These are phyloP conservation scores for Actinernus sp. DNA, from an alignment of 92 coral and sea anemone species.

Conservation along the genomic window DNA sequence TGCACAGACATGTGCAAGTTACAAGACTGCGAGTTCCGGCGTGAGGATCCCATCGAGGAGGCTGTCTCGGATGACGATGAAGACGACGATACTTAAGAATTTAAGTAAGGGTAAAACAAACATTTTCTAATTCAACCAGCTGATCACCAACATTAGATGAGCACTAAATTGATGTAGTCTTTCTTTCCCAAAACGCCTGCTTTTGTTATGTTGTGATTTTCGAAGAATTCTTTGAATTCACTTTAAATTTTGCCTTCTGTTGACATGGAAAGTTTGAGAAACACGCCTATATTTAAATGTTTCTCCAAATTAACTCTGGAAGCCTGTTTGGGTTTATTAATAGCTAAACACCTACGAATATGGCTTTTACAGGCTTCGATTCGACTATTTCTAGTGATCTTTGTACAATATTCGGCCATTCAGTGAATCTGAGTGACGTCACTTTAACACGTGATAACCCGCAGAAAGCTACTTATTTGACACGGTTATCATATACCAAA, in stretches of 20 bases:
- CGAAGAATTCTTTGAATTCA: too few relatives aligned
- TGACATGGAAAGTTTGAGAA: neutral
- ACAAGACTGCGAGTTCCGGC: conserved; percentile 26
- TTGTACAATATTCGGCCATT: too few relatives aligned
- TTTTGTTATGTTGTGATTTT: too few relatives aligned
- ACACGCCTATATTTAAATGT: too few relatives aligned
- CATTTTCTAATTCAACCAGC: neutral
- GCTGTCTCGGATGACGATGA: neutral
- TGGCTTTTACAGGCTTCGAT: too few relatives aligned
- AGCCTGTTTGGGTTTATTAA: too few relatives aligned
- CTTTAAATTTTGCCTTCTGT: neutral
- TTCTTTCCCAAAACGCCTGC: too few relatives aligned
- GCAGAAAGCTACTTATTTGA: conserved; percentile 6
- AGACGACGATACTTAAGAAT: neutral
- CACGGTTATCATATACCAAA: conserved; percentile 18
- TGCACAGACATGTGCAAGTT: conserved; percentile 46
- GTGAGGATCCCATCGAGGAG: neutral
- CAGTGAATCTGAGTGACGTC: conserved; percentile 30
- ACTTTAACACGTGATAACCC: conserved; percentile 37
- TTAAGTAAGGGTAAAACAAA: neutral
- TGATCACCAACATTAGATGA: too few relatives aligned
- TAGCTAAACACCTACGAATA: too few relatives aligned
- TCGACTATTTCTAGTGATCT: too few relatives aligned
- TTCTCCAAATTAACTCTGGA: too few relatives aligned
- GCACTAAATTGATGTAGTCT: too few relatives aligned